These are phyloP conservation scores for Pipistrellus pygmaeus DNA, from an alignment of 2,797 vertebrate genomes.

Conservation along the genomic window DNA sequence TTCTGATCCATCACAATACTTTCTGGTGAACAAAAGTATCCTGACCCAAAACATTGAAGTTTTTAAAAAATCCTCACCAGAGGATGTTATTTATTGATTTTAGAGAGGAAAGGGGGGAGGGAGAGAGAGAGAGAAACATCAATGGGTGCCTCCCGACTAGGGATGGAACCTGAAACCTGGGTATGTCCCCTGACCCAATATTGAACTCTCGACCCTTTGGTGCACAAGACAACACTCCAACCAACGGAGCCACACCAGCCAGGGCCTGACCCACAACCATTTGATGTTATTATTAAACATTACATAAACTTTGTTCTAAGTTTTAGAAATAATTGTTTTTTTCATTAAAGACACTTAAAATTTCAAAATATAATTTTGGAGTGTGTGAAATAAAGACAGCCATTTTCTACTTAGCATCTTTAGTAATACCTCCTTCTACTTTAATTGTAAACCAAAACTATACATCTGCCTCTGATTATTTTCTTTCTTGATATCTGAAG, in stretches of 20 bases:
- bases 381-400: not conserved
- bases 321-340: conserved; percentile 42
- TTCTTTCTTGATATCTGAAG: conserved; percentile 13
- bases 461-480: not conserved
- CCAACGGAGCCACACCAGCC: not conserved
- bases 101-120: not conserved
- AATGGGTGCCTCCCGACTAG: not conserved
- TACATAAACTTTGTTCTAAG: conserved; percentile 16
- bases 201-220: not conserved
- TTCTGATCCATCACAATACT: conserved; percentile 18
- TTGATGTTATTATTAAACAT: conserved; percentile 40
- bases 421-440: not conserved
- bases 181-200: not conserved
- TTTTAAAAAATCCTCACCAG: not conserved
- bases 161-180: not conserved
- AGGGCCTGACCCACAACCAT: not conserved
- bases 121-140: not conserved
- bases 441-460: conserved; percentile 29
- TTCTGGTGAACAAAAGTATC: conserved; percentile 57
- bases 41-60: not conserved
- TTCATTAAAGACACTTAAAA: conserved; percentile 51
- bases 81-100: not conserved
- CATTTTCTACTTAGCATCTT: not conserved
- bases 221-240: not conserved
- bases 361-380: conserved; percentile 32